Conservation (phyloP, 2,113 vertebrate species). For the Setophaga petechia region DNA sequence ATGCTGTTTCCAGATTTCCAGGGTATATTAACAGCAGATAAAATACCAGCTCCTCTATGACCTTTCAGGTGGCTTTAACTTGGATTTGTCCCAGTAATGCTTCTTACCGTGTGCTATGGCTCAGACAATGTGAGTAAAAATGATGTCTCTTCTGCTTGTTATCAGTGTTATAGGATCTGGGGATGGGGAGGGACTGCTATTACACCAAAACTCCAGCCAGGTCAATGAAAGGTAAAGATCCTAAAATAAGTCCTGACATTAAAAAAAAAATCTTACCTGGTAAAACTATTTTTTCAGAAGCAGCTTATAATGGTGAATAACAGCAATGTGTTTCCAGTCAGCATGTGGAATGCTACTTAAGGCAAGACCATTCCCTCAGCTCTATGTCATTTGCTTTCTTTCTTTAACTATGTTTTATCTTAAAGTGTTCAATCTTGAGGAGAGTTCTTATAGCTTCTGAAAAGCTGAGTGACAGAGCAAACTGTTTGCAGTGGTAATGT, state of each 20-base stretch:
- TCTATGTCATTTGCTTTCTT: neutral
- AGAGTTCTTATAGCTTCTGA: neutral
- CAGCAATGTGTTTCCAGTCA: neutral
- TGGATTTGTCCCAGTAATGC: neutral
- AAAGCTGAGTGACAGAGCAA: neutral
- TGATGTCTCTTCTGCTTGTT: neutral
- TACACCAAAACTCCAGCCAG: neutral
- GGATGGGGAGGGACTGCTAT: neutral
- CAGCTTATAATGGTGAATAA: neutral
- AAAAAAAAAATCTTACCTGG: neutral
- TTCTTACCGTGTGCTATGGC: neutral
- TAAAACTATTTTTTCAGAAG: neutral
- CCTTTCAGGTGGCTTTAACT: neutral
- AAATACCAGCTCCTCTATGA: neutral
- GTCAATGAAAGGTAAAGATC: neutral
- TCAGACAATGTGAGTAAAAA: neutral
- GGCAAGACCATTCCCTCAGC: neutral
- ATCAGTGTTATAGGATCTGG: neutral
- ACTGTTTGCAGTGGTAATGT: neutral
- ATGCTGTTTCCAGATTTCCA: neutral
- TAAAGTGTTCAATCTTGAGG: neutral
- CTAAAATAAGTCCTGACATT: neutral
- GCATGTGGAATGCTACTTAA: neutral
- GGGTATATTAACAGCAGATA: neutral
- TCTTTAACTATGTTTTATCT: neutral